Conservation (phyloP, 2,113 vertebrate genomes). For the Trachemys scripta region DNA sequence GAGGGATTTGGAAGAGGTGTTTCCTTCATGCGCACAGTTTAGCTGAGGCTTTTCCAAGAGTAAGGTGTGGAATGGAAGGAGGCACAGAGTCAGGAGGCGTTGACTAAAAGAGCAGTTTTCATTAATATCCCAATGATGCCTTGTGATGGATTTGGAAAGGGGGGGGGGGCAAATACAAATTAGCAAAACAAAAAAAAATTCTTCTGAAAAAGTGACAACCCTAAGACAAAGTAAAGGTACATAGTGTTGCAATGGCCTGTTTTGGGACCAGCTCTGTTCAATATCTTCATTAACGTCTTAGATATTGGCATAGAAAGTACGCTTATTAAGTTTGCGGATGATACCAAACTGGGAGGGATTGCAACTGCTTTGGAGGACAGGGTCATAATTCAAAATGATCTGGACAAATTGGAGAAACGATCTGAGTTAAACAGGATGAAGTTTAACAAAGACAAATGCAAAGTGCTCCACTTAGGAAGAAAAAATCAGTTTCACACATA, state of each 20-base stretch:
- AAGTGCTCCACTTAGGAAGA: too few species aligned
- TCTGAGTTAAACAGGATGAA: too few species aligned
- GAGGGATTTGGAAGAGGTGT: not conserved
- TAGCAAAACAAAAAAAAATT: not conserved
- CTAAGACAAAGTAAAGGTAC: not conserved
- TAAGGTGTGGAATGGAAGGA: not conserved
- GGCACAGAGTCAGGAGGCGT: not conserved
- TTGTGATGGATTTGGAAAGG: not conserved
- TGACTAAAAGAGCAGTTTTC: not conserved
- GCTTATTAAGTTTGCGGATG: too few species aligned
- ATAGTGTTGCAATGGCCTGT: not conserved
- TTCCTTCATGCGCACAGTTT: not conserved
- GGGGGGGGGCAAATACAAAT: not conserved
- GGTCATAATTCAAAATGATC: too few species aligned
- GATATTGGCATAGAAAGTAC: too few species aligned
- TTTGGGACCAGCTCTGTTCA: too few species aligned
- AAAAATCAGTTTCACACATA: too few species aligned
- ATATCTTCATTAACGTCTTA: too few species aligned
- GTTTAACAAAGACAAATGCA: too few species aligned
- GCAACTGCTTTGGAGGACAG: too few species aligned
- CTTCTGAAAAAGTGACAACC: not conserved
- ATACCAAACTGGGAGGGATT: too few species aligned
- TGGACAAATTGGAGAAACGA: too few species aligned
- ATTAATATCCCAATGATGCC: not conserved
- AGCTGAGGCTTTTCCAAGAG: not conserved